These are phyloP conservation scores for Tachuris rubrigastra DNA, from an alignment of 2,113 vertebrate species.

Conservation along the genomic window DNA sequence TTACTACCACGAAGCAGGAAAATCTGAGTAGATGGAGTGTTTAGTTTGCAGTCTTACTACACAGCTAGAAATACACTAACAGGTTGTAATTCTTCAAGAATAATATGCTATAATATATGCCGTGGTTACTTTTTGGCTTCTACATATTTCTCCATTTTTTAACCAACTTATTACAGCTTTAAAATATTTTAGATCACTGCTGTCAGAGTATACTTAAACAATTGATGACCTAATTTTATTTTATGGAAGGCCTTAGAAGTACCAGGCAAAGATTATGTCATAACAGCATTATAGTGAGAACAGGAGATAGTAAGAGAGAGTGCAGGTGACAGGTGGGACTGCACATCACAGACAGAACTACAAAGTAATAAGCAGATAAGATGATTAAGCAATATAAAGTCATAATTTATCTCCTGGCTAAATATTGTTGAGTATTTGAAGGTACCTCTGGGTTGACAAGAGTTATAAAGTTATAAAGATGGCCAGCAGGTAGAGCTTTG, in stretches of 20 bases:
- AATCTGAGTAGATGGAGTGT: neutral
- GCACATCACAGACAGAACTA: neutral
- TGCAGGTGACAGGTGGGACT: neutral
- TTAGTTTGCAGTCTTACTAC: neutral
- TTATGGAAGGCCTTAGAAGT: neutral
- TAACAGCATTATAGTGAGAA: neutral
- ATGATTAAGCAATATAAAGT: neutral
- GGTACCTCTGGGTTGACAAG: neutral
- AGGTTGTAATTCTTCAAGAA: neutral
- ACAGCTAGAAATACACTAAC: neutral
- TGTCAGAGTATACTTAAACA: neutral
- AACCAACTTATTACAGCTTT: neutral
- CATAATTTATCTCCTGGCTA: neutral
- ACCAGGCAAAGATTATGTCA: neutral
- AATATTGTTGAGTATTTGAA: neutral
- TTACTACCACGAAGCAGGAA: neutral
- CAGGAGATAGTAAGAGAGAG: neutral
- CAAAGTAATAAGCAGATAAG: neutral
- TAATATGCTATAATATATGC: neutral
- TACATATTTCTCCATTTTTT: neutral
- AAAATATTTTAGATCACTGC: neutral
- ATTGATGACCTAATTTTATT: neutral
- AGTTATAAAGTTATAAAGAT: neutral
- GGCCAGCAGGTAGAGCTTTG: neutral
- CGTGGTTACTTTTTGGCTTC: neutral